Base-by-base conservation (phyloP, 2,888 invertebrate genomes). In the Eristalis arbustorum region DNA sequence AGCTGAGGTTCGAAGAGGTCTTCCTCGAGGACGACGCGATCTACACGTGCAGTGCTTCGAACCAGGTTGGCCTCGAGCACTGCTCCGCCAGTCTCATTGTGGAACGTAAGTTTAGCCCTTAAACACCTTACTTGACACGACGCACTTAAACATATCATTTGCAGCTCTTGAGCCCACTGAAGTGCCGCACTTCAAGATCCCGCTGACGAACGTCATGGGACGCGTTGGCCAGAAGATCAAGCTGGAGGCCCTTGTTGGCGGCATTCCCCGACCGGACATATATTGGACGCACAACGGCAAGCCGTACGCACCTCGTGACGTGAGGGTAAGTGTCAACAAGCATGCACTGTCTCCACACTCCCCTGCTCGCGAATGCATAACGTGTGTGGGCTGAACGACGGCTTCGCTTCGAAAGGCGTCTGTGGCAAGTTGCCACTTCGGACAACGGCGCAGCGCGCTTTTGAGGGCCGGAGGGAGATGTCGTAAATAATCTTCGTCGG, bases 211-310 rank as follows among this genome's bases (percentile, higher is more conserved):
- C 91, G 94, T 95, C n/a, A 96, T 95, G 95, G 95, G 95, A 8
- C 94, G 95, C 89, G 95, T 95, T 76, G 96, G 96, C 64, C 95
- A 96, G 90, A 96, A 95, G 92, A 94, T 96, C 90, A 95, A 95
- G 91, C 92, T 96, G 89, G 96, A 96, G 92, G 96, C 96, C 88
- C 93, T 95, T 91, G 94, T 95, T 83, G 93, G 93, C 67, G 96
- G 96, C 85, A 93, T 94, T 89, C 96, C 96, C 62, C 91, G 93
- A 73, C 96, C 96, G 8, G 93, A 94, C 56, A 91, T 96, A 64
- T 93, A 93, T 88, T 96, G 96, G 96, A 93, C 94, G 81, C 95
- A 95, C 90, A 95, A 96, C 92, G 95, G 95, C 88, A 95, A 95
- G 90, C 93, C 94, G 49, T 93, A 95, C 89, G 94, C 95, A 90